Evolutionary conservation across 2,797 vertebrate genomes (phyloP).

Genomic region (Acanthurus tractus): DNA sequence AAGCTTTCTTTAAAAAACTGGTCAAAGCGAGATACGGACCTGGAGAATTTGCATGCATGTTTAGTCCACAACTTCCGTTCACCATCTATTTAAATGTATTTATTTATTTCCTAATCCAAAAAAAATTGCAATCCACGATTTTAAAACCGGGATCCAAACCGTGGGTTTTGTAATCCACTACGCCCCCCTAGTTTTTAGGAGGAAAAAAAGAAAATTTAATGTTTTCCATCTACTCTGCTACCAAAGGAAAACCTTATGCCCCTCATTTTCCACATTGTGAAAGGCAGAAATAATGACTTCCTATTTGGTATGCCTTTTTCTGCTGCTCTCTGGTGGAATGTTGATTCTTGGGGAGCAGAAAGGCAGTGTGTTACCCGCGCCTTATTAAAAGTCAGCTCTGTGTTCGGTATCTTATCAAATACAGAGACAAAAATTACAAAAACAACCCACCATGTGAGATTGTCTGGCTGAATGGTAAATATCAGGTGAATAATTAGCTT

Average conservation of each 20-base stretch:
- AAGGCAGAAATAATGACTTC: constrained; percentile 84
- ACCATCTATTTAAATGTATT: too few relatives aligned
- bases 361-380: constrained; percentile 54
- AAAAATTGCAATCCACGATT: too few relatives aligned
- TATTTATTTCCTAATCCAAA: too few relatives aligned
- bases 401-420: constrained; percentile 74
- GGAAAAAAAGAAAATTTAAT: constrained; percentile 51
- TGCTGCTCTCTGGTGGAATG: constrained; percentile 59
- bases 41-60: too few relatives aligned
- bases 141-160: too few relatives aligned
- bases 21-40: too few relatives aligned
- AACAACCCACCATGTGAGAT: constrained; percentile 72
- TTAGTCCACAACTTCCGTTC: too few relatives aligned
- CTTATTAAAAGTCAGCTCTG: constrained; percentile 80
- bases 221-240: constrained; percentile 61
- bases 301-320: constrained; percentile 81
- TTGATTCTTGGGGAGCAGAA: constrained; percentile 67
- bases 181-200: too few relatives aligned
- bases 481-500: constrained; percentile 85
- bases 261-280: constrained; percentile 73
- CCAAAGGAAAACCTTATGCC: constrained; percentile 73
- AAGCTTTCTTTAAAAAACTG: too few relatives aligned
- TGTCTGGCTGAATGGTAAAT: constrained; percentile 78
- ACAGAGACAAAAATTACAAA: constrained; percentile 74
- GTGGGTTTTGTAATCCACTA: too few relatives aligned